phyloP scores from a whole-genome alignment of 2,888 invertebrate genomes.

The Dolomedes plantarius region DNA sequence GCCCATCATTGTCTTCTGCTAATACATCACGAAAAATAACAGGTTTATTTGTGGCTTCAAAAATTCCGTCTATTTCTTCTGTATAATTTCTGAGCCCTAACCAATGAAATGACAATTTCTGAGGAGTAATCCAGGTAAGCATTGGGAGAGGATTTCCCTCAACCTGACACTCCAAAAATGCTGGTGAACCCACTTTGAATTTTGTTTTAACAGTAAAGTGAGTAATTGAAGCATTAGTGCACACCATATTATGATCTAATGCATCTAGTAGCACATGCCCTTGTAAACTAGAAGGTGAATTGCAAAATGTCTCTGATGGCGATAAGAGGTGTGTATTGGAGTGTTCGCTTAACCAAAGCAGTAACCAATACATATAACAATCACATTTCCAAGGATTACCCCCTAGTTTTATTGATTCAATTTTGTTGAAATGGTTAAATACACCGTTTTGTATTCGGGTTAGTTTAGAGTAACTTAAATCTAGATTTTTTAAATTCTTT shows the following conservation, averaged over 20 bases:
- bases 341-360: slow-evolving; percentile 78
- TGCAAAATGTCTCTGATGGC: slow-evolving; percentile 68
- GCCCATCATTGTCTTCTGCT: neutral
- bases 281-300: slow-evolving; percentile 35
- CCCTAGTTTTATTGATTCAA: slow-evolving; percentile 70
- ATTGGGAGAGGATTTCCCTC: slow-evolving; percentile 98
- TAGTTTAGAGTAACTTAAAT: slow-evolving; percentile 81
- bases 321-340: slow-evolving; percentile 67
- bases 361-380: slow-evolving; percentile 81
- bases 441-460: slow-evolving; percentile 68
- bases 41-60: neutral
- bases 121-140: slow-evolving; percentile 87
- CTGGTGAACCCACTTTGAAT: slow-evolving; percentile 79
- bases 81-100: slow-evolving; percentile 26
- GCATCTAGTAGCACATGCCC: slow-evolving; percentile 72
- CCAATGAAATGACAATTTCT: slow-evolving; percentile 81
- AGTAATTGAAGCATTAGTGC: slow-evolving; percentile 81
- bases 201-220: slow-evolving; percentile 66
- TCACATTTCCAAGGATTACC: slow-evolving; percentile 75
- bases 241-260: slow-evolving; percentile 81
- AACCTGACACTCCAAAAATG: slow-evolving; percentile 91
- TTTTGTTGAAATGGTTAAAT: slow-evolving; percentile 57
- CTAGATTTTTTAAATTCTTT: slow-evolving; percentile 73
- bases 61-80: neutral
- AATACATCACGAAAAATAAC: no score